Evolutionary conservation across 2,797 vertebrate species (phyloP).

Genomic region (Myotis pilosus): DNA sequence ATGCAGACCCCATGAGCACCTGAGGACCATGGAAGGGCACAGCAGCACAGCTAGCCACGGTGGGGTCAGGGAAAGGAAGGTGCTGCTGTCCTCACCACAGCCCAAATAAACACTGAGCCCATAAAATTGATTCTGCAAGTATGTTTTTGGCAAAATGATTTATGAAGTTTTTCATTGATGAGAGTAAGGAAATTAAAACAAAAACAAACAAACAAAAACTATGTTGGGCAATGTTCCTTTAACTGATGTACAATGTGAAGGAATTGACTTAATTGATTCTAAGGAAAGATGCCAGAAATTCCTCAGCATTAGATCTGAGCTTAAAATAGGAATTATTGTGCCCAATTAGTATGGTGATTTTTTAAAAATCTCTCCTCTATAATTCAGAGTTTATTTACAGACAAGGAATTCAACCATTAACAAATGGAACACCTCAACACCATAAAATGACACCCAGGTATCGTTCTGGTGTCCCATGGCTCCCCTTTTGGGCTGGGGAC

Average conservation of each 20-base stretch:
- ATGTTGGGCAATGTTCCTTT: constrained; percentile 37
- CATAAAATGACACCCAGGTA: background rate
- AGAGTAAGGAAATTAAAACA: constrained; percentile 44
- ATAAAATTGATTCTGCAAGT: background rate
- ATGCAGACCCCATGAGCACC: background rate
- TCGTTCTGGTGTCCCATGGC: background rate
- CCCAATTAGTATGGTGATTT: background rate
- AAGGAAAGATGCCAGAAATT: constrained; percentile 39
- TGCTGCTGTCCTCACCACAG: background rate
- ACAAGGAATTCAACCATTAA: background rate
- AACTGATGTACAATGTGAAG: constrained; percentile 48
- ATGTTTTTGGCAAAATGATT: background rate
- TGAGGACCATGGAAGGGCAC: background rate
- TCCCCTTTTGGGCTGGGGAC: background rate
- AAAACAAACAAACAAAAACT: background rate
- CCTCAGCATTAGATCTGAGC: background rate
- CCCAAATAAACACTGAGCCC: background rate
- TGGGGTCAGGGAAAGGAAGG: background rate
- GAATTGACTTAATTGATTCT: constrained; percentile 52
- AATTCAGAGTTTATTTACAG: background rate
- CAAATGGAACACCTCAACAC: background rate
- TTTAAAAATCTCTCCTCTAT: background rate
- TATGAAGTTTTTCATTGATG: constrained; percentile 15
- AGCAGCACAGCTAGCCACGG: accelerated
- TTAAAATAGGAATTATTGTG: constrained; percentile 23